Evolutionary conservation across 2,797 vertebrate species (phyloP).

Genomic region (Somateria mollissima): DNA sequence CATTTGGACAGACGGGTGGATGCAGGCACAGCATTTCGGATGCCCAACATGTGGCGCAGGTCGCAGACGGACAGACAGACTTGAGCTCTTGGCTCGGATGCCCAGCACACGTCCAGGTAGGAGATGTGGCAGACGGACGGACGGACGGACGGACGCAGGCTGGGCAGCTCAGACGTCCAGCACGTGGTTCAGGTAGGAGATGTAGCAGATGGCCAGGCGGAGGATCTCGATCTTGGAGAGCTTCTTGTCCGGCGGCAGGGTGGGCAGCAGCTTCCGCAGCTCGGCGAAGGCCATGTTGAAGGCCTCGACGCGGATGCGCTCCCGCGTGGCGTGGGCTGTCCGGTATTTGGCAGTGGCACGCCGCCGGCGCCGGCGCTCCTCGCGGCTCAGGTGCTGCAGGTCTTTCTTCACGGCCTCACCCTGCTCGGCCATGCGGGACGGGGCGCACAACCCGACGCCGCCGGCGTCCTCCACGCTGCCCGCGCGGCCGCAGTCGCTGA

Average conservation of each 20-base stretch:
- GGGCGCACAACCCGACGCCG: background rate
- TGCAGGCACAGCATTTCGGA: background rate
- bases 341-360: constrained; percentile 82
- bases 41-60: background rate
- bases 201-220: constrained; percentile 82
- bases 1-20: background rate
- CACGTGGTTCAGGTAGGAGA: constrained; percentile 83
- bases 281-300: constrained; percentile 84
- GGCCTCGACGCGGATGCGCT: constrained; percentile 82
- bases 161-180: constrained; percentile 76
- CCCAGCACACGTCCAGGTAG: background rate
- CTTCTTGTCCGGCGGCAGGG: constrained; percentile 82
- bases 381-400: constrained; percentile 77
- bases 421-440: constrained; percentile 8
- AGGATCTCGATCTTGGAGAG: constrained; percentile 84
- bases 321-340: constrained; percentile 81
- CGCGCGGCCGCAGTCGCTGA: constrained; percentile 65
- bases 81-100: background rate
- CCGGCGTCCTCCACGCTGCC: background rate
- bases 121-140: background rate
- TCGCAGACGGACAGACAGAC: background rate
- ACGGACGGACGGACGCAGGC: fast-evolving
- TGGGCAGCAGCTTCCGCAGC: constrained; percentile 81
- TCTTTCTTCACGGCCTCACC: constrained; percentile 69
- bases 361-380: constrained; percentile 77